Conservation (phyloP, 35 echinoderm and acorn worm species). For the Ophioderma brevispina region DNA sequence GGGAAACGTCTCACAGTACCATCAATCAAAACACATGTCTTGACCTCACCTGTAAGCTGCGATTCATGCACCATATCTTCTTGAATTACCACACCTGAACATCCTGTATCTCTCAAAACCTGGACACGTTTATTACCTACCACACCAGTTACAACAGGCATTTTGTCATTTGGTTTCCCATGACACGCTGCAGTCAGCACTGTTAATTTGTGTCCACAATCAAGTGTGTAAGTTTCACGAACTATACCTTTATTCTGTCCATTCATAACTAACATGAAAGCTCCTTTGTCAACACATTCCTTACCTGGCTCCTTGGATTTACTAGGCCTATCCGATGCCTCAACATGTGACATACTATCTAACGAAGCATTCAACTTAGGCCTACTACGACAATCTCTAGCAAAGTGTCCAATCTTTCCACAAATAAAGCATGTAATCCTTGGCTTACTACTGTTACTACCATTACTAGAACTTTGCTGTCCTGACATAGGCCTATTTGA, state of each 20-base stretch:
- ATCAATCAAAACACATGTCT: constrained; percentile 43
- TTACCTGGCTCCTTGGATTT: background rate
- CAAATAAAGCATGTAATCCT: background rate
- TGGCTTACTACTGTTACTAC: background rate
- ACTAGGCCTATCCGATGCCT: background rate
- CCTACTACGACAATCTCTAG: background rate
- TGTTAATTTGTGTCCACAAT: constrained; percentile 21
- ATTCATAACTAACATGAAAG: background rate
- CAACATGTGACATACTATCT: background rate
- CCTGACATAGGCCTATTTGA: background rate
- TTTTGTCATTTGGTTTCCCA: background rate
- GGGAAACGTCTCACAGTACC: constrained; percentile 15
- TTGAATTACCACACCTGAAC: constrained; percentile 24
- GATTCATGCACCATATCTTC: background rate
- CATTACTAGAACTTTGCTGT: background rate
- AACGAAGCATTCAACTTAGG: background rate
- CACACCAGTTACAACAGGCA: constrained; percentile 27
- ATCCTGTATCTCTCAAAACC: constrained; percentile 53
- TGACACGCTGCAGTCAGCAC: constrained; percentile 16
- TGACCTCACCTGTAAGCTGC: constrained; percentile 6
- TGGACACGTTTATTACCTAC: background rate
- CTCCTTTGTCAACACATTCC: background rate
- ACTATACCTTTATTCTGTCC: background rate
- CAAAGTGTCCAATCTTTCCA: background rate
- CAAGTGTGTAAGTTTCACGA: background rate